Evolutionary conservation across 1,140 invertebrate genomes (phyloP).

Genomic region (Drosophila elegans): DNA sequence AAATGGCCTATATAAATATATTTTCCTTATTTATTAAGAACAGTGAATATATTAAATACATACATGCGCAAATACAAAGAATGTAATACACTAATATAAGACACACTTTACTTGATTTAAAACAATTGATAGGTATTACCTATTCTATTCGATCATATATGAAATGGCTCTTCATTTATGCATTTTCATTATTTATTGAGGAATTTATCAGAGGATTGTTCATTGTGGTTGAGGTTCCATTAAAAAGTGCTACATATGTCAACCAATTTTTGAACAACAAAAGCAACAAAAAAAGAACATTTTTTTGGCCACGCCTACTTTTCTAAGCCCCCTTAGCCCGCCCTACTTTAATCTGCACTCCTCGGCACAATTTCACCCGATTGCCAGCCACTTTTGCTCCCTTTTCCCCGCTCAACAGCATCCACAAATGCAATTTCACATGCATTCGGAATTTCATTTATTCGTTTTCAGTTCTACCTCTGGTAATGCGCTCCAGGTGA

Average conservation of each 20-base stretch:
- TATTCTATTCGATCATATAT: not conserved
- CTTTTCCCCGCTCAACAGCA: conserved; percentile 47
- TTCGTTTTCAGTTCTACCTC: conserved; percentile 53
- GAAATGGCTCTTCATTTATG: not conserved
- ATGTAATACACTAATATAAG: too few species aligned
- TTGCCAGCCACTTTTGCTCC: not conserved
- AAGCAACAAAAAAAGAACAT: not conserved
- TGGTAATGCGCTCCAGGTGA: conserved; percentile 18
- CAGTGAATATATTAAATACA: too few species aligned
- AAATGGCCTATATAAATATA: too few species aligned
- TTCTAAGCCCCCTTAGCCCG: not conserved
- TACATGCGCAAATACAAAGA: too few species aligned
- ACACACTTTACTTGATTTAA: not conserved
- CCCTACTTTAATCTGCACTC: too few species aligned
- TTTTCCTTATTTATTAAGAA: too few species aligned
- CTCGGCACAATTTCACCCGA: too few species aligned
- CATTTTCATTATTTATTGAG: not conserved
- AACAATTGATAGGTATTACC: not conserved
- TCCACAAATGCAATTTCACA: conserved; percentile 69
- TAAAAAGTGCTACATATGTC: conserved; percentile 51
- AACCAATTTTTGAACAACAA: conserved; percentile 40
- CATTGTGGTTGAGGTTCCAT: conserved; percentile 27
- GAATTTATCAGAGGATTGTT: not conserved
- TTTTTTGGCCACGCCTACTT: not conserved
- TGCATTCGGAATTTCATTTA: conserved; percentile 61